These are phyloP conservation scores for Epinephelus malabaricus DNA, from an alignment of 2,797 vertebrate genomes.

Conservation along the genomic window DNA sequence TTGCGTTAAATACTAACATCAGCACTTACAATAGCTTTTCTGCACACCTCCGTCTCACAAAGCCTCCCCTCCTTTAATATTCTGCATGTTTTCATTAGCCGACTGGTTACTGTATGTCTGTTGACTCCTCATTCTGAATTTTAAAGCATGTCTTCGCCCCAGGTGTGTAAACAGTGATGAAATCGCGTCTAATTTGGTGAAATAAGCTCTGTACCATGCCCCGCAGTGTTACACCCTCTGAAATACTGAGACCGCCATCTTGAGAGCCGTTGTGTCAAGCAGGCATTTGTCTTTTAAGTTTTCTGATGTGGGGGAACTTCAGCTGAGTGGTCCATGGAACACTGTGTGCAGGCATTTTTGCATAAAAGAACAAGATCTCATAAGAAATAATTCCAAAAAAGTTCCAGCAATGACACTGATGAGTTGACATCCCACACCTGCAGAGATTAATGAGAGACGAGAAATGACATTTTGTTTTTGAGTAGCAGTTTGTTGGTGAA, in stretches of 20 bases:
- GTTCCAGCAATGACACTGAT: constrained; percentile 23
- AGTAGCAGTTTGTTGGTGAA: constrained; percentile 13
- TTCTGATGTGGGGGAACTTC: constrained; percentile 33
- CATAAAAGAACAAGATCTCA: background rate
- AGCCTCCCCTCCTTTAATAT: constrained; percentile 22
- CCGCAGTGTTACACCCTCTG: constrained; percentile 36
- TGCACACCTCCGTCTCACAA: constrained; percentile 19
- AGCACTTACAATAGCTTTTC: background rate
- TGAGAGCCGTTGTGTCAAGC: constrained; percentile 40
- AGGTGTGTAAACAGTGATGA: constrained; percentile 75
- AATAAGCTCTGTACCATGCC: constrained; percentile 55
- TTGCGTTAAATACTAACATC: background rate
- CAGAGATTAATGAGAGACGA: constrained; percentile 30
- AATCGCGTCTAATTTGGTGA: constrained; percentile 70
- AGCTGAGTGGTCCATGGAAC: constrained; percentile 7
- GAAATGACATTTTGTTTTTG: constrained; percentile 10
- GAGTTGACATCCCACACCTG: constrained; percentile 34
- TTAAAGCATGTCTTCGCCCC: constrained; percentile 52
- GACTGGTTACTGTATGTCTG: constrained; percentile 32
- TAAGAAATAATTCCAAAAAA: constrained; percentile 1
- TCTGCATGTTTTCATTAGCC: constrained; percentile 40
- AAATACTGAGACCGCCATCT: constrained; percentile 45
- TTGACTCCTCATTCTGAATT: constrained; percentile 56
- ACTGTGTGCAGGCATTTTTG: background rate
- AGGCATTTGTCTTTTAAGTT: constrained; percentile 28